Base-by-base conservation (phyloP, 2,797 vertebrate genomes). In the Acrocephalus scirpaceus region DNA sequence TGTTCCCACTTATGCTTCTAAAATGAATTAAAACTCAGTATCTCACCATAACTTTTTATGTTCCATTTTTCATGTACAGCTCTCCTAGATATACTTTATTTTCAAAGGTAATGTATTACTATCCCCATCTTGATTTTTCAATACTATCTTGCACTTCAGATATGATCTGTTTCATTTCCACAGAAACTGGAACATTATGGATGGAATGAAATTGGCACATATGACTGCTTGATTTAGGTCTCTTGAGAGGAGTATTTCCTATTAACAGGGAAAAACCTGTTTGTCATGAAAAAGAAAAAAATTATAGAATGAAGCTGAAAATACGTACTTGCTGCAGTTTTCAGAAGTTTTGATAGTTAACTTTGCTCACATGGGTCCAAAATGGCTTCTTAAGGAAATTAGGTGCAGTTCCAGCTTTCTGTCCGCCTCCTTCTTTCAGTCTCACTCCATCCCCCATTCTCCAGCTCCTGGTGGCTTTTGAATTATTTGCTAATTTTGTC, bases 31-130 rank as follows among this genome's bases (percentile, higher is more conserved):
- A 95, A 90, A 67, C n/a, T 48, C 54, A 66, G 3, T 92, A 44
- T 36, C 57, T 62, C 42, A 92, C 70, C 50, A 23, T 96, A 95
- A 94, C 90, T 93, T 91, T 97, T 94, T 95, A 65, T 87, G 30
- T 97, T 98, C 92, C 71, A 26, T 97, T 96, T 96, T 92, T 90
- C 82, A 92, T 74, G 50, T 95, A 77, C 94, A 98, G 98, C 98
- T 9, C 81, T 98, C 48, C 97, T 98, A 88, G 98, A 98, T 94
- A 96, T 98, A 58, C 96, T 98, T 93, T 96, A 97, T 71, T 98
- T 98, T 95, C 98, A 97, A 93, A 98, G 98, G 98, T 98, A 98
- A 98, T 54, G 34, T 90, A 71, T 91, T 86, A 48, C 57, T 86
- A 44, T 93, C 23, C 54, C 45, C 32, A 32, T 66, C 64, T 90